phyloP scores from a whole-genome alignment of 1,140 invertebrate genomes.

The Agraylea sexmaculata region DNA sequence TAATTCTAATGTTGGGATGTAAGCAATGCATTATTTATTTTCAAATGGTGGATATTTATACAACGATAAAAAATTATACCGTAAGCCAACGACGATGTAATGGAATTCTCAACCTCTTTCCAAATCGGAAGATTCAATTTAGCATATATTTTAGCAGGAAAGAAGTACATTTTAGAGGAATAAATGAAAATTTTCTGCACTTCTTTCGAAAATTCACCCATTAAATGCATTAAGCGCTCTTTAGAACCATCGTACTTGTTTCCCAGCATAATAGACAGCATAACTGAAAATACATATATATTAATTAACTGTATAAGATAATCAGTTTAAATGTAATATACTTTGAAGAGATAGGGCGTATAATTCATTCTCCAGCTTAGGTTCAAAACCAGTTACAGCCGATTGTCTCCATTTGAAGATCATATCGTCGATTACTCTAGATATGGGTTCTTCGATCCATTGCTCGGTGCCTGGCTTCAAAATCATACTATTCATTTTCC shows the following conservation, averaged over 20 bases:
- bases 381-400: slow-evolving; percentile 23
- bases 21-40: no score
- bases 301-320: slow-evolving; percentile 2
- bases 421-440: slow-evolving; percentile 37
- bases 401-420: slow-evolving; percentile 34
- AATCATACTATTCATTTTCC: slow-evolving; percentile 61
- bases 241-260: slow-evolving; percentile 27
- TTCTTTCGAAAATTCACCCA: slow-evolving; percentile 45
- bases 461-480: slow-evolving; percentile 40
- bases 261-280: slow-evolving; percentile 60
- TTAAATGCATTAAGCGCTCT: slow-evolving; percentile 29
- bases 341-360: slow-evolving; percentile 67
- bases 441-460: slow-evolving; percentile 39
- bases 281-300: slow-evolving; percentile 37
- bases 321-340: slow-evolving; percentile 23
- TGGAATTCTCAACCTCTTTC: slow-evolving; percentile 56
- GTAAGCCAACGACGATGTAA: slow-evolving; percentile 47
- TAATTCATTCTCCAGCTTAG: slow-evolving; percentile 53
- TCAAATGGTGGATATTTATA: no score
- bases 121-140: slow-evolving; percentile 53
- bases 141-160: slow-evolving; percentile 54
- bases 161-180: slow-evolving; percentile 52
- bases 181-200: slow-evolving; percentile 64
- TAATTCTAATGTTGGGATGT: no score
- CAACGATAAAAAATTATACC: no score